Percentiles rank a stretch among this genome's conserved stretches.
These are phyloP conservation scores for Nicator chloris DNA, from an alignment of 2,113 vertebrate species.

Conservation along the genomic window DNA sequence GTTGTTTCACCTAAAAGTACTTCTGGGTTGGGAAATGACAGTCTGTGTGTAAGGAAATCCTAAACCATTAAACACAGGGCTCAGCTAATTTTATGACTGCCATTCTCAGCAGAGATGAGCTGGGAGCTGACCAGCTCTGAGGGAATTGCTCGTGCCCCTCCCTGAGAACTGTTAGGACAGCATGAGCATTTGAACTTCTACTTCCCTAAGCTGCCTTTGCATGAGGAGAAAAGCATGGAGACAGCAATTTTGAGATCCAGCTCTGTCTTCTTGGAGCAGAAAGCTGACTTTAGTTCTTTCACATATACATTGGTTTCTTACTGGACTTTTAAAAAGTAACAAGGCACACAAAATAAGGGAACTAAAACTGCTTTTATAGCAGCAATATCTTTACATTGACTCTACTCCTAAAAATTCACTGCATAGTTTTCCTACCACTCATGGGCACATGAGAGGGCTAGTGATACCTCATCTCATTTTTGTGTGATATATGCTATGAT, in stretches of 20 bases:
- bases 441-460: neutral
- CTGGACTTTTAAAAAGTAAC: neutral
- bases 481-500: neutral
- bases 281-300: neutral
- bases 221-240: neutral
- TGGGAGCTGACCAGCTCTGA: neutral
- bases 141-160: fast-evolving
- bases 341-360: neutral
- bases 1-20: neutral
- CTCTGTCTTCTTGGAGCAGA: neutral
- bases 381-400: neutral
- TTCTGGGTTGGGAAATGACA: neutral
- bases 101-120: neutral
- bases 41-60: neutral
- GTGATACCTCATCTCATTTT: neutral
- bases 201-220: neutral
- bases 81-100: neutral
- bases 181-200: neutral
- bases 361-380: neutral
- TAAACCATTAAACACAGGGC: neutral
- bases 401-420: neutral
- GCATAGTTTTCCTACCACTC: neutral
- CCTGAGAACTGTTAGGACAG: neutral
- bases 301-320: neutral
- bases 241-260: neutral